Evolutionary conservation across 2,888 invertebrate genomes (phyloP), one percentile per base, ranked within the genome.

Genomic region (Pasiphila rectangulata): DNA sequence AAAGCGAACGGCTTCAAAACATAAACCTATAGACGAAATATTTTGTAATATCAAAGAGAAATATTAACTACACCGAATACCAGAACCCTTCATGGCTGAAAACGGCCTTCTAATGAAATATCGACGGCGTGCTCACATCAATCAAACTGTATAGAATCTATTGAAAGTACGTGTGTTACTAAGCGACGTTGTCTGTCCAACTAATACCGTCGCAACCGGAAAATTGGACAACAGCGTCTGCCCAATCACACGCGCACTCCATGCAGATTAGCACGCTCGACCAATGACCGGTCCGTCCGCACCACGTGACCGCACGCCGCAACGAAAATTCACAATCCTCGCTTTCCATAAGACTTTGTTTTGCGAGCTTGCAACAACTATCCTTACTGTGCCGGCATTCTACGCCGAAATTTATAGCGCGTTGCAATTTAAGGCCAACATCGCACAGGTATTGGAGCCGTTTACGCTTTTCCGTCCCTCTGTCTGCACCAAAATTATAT

Each of bases 201-300:
- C 82, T 83, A 83, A 80, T 83, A 60, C 67, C 69, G 72, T 75
- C 69, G 78, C 73, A 56, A 78, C 84, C 83, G 86, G 86, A 86
- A 87, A 87, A 88, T 88, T 87, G 87, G 80, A 86, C 85, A 79
- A 72, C 76, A 73, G 68, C 74, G 81, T 78, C 79, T 80, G 79
- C 73, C 83, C 86, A 87, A 88, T 88, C 87, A 86, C 76, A 85
- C 75, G 83, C 83, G 83, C 85, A 82, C 83, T 81, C 85, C 71
- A 82, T 81, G 81, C 83, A 86, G 85, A 88, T 88, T 87, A 85
- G 87, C 79, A 75, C 77, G 75, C 71, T 82, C 79, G 70, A 69
- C 78, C 79, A 79, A 73, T 73, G 74, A 69, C 74, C 74, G 72
- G 75, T 74, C 65, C 59, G 64, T 65, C 64, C 51, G 63, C 61